Conservation (phyloP, 2,888 invertebrate genomes). For the Proisotoma minuta region DNA sequence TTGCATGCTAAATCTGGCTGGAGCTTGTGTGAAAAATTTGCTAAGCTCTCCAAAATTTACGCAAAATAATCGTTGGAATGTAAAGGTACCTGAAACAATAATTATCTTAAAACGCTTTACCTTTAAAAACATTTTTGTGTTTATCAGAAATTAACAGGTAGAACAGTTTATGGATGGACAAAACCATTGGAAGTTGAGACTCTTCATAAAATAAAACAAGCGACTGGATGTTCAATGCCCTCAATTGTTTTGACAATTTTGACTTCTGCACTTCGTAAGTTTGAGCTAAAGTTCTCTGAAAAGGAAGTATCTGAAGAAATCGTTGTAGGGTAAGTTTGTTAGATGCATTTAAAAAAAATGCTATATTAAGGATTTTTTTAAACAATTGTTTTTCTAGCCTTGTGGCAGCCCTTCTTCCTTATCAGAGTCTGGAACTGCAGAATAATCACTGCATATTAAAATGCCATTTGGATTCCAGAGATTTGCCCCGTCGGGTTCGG, state of each 20-base stretch:
- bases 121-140: too few species aligned
- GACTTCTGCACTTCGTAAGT: constrained; percentile 23
- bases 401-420: constrained; percentile 37
- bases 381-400: constrained; percentile 19
- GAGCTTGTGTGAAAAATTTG: constrained; percentile 28
- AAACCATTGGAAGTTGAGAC: constrained; percentile 24
- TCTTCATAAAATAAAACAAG: constrained; percentile 23
- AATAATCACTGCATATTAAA: constrained; percentile 36
- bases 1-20: constrained; percentile 30
- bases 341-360: not conserved
- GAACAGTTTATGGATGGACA: constrained; percentile 31
- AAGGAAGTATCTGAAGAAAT: not conserved
- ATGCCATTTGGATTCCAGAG: constrained; percentile 16
- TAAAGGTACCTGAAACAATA: too few species aligned
- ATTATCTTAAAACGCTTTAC: too few species aligned
- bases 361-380: not conserved
- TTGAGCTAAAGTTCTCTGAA: constrained; percentile 20
- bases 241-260: constrained; percentile 29
- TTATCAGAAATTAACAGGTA: constrained; percentile 31
- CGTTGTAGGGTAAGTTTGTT: not conserved
- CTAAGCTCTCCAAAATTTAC: constrained; percentile 16
- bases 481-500: constrained; percentile 17
- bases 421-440: constrained; percentile 27
- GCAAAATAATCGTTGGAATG: constrained; percentile 31
- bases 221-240: constrained; percentile 29